These are phyloP conservation scores for Chinchilla lanigera DNA, from an alignment of 2,113 vertebrate species.

Conservation along the genomic window DNA sequence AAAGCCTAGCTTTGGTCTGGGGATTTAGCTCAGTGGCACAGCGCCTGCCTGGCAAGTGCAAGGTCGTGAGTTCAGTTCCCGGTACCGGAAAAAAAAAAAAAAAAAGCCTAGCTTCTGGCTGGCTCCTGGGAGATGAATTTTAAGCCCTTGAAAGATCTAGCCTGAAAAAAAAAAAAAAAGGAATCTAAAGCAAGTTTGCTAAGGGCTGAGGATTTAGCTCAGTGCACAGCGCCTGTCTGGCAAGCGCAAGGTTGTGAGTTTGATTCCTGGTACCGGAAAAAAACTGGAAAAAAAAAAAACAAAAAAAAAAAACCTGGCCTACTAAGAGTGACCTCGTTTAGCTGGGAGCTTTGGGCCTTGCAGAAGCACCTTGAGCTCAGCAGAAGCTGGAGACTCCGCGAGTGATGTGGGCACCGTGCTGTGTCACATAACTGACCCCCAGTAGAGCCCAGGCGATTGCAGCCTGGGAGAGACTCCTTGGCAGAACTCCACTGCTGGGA, in stretches of 20 bases:
- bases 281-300: too few species aligned
- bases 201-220: too few species aligned
- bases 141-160: background rate
- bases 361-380: background rate
- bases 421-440: background rate
- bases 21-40: too few species aligned
- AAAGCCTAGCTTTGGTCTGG: too few species aligned
- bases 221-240: too few species aligned
- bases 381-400: background rate
- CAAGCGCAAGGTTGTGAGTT: too few species aligned
- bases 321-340: background rate
- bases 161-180: too few species aligned
- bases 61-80: too few species aligned
- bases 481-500: background rate
- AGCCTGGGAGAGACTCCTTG: background rate
- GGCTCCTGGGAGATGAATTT: background rate
- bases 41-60: too few species aligned
- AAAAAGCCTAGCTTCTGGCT: background rate
- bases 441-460: background rate
- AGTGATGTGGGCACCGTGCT: background rate
- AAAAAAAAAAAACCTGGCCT: background rate
- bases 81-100: too few species aligned
- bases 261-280: too few species aligned
- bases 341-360: background rate
- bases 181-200: too few species aligned